Percentiles rank a stretch among this genome's conserved stretches.
Evolutionary conservation across 2,797 vertebrate species (phyloP).

Genomic region (Nannoperca obscura): DNA sequence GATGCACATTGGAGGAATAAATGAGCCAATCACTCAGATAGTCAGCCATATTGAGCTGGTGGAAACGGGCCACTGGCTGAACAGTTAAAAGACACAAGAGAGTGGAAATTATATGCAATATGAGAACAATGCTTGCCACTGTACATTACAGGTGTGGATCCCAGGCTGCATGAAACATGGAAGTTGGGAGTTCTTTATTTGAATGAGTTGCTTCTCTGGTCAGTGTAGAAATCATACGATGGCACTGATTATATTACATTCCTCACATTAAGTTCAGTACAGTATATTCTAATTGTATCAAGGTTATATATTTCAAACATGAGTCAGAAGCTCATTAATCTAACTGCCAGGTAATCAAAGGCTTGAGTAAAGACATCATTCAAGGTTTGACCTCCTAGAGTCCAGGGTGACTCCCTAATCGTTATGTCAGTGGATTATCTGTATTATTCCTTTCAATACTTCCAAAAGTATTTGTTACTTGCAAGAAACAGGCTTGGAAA

Average conservation of each 20-base stretch:
- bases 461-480: conserved; percentile 35
- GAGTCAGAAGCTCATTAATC: conserved; percentile 18
- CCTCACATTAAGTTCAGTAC: not conserved
- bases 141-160: conserved; percentile 38
- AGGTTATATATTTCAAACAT: conserved; percentile 8
- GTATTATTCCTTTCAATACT: conserved; percentile 33
- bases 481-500: conserved; percentile 30
- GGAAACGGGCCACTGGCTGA: conserved; percentile 67
- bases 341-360: conserved; percentile 39
- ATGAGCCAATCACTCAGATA: conserved; percentile 76
- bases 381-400: conserved; percentile 51
- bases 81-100: conserved; percentile 69
- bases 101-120: conserved; percentile 65
- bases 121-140: conserved; percentile 28
- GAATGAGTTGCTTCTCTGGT: not conserved
- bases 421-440: conserved; percentile 59
- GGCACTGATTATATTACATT: not conserved
- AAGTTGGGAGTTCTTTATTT: conserved; percentile 12
- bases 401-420: conserved; percentile 40
- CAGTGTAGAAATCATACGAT: not conserved
- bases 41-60: conserved; percentile 70
- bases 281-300: not conserved
- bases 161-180: not conserved
- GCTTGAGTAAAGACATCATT: conserved; percentile 47
- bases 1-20: conserved; percentile 74